A percentile compares a stretch with the other conserved stretches of the same genome.
Conservation (phyloP, 2,888 invertebrate genomes). For the Troilus luridus region DNA sequence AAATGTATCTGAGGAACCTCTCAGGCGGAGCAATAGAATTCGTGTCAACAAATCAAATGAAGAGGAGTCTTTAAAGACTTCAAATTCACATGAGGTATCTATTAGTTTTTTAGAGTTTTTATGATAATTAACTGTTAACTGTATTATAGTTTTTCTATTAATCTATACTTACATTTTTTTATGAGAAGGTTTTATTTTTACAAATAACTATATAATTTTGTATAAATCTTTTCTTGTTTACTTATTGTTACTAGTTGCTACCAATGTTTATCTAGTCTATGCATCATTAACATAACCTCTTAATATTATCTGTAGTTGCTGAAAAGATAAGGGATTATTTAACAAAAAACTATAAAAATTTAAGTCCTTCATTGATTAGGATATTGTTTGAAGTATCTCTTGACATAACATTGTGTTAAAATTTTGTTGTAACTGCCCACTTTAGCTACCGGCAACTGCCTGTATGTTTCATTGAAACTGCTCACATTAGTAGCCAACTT, state of each 20-base stretch:
- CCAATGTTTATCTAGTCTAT: not conserved
- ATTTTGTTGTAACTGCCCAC: no score
- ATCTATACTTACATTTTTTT: not conserved
- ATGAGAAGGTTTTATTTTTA: no score
- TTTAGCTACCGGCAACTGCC: no score
- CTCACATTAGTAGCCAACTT: no score
- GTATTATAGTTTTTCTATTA: not conserved
- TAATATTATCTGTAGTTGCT: not conserved
- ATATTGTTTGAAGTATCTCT: no score
- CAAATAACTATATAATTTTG: no score
- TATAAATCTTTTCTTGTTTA: no score
- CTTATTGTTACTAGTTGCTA: not conserved
- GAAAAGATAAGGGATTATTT: no score
- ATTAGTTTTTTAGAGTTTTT: not conserved
- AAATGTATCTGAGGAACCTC: constrained; percentile 38
- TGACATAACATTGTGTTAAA: no score
- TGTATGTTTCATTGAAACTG: no score
- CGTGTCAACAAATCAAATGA: constrained; percentile 53
- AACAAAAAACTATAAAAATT: no score
- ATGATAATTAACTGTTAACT: not conserved
- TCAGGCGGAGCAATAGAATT: constrained; percentile 53
- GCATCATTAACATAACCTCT: not conserved
- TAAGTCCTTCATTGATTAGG: no score
- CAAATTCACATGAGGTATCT: constrained; percentile 27
- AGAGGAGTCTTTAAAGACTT: constrained; percentile 33